These are phyloP conservation scores for Heterodera filipjevi DNA, from an alignment of 2,888 invertebrate genomes.

Conservation along the genomic window DNA sequence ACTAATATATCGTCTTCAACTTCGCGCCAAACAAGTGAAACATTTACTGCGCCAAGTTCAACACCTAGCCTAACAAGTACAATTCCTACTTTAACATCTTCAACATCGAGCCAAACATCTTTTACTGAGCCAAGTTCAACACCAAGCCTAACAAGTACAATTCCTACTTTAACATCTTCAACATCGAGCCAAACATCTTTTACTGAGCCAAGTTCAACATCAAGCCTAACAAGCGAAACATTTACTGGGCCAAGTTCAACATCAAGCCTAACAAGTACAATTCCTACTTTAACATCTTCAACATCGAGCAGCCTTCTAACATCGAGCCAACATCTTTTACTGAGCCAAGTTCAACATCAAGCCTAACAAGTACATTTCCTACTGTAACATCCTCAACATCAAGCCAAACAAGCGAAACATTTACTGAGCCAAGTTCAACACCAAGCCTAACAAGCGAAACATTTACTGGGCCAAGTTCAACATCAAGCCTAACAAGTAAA, in stretches of 20 bases:
- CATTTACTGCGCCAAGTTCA: neutral
- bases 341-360: no score
- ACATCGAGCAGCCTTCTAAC: neutral
- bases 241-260: neutral
- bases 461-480: no score
- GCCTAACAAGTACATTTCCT: no score
- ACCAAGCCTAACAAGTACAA: no score
- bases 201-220: neutral
- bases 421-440: neutral
- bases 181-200: neutral
- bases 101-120: neutral
- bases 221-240: neutral
- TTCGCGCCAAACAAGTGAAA: neutral
- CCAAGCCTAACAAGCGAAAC: neutral
- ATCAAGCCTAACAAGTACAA: neutral
- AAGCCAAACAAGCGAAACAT: neutral
- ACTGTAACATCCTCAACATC: no score
- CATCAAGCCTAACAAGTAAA: no score
- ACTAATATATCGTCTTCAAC: no score
- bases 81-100: neutral
- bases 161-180: no score
- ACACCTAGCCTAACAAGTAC: neutral
- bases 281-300: neutral
- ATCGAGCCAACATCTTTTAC: neutral
- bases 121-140: no score